phyloP scores from a whole-genome alignment of 2,888 invertebrate genomes.

The Heliconius aoede region DNA sequence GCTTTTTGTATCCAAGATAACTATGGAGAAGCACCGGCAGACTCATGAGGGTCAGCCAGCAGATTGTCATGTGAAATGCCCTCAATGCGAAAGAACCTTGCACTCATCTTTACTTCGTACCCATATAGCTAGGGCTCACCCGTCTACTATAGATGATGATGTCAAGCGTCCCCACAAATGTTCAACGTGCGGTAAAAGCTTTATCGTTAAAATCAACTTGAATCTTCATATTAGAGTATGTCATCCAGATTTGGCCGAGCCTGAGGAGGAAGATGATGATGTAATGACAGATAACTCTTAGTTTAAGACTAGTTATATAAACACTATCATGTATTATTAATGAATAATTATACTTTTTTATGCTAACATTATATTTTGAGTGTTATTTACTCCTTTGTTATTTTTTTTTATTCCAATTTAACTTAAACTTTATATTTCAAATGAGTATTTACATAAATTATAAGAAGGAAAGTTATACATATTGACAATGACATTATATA shows the following conservation, averaged over 20 bases:
- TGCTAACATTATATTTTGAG: constrained; percentile 53
- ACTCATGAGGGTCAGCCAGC: constrained; percentile 76
- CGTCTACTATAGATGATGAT: constrained; percentile 70
- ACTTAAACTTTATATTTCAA: too few species aligned
- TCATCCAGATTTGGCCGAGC: constrained; percentile 76
- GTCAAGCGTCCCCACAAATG: constrained; percentile 78
- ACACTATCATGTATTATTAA: constrained; percentile 61
- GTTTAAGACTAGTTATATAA: constrained; percentile 53
- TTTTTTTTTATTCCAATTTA: too few species aligned
- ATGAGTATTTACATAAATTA: too few species aligned
- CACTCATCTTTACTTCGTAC: constrained; percentile 74
- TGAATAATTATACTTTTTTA: constrained; percentile 73
- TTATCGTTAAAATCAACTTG: constrained; percentile 77
- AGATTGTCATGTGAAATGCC: constrained; percentile 78
- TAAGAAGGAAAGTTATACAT: too few species aligned
- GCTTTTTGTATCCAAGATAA: constrained; percentile 77
- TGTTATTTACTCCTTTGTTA: constrained; percentile 40
- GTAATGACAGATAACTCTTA: constrained; percentile 79
- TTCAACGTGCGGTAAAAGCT: constrained; percentile 76
- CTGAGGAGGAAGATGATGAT: constrained; percentile 78
- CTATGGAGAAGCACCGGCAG: constrained; percentile 78
- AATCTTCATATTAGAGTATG: constrained; percentile 78
- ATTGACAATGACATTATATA: too few species aligned
- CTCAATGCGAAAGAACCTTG: constrained; percentile 76
- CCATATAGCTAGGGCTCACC: constrained; percentile 72